Percentiles rank a stretch among this genome's conserved stretches.
These are phyloP conservation scores for Stenopsyche tienmushanensis DNA, from an alignment of 1,140 invertebrate genomes.

Conservation along the genomic window DNA sequence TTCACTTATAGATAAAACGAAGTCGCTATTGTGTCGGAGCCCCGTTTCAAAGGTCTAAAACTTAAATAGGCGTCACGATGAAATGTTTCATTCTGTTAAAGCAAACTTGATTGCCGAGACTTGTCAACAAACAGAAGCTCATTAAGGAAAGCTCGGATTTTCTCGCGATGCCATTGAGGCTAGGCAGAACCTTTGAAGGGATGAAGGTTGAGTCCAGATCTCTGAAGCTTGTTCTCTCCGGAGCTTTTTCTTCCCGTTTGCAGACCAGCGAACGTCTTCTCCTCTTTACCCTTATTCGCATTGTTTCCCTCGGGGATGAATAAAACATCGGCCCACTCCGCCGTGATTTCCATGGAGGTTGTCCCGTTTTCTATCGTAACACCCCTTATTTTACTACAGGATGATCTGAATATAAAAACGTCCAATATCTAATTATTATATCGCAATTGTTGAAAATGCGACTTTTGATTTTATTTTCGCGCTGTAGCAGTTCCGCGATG, in stretches of 20 bases:
- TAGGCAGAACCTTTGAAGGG: neutral
- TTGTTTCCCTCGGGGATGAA: conserved; percentile 27
- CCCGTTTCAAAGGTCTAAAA: too few relatives aligned
- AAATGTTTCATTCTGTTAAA: conserved; percentile 3
- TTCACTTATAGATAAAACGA: too few relatives aligned
- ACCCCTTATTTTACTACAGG: conserved; percentile 8
- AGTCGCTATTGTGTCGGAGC: too few relatives aligned
- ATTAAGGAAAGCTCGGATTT: conserved; percentile 20
- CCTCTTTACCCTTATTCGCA: conserved; percentile 13
- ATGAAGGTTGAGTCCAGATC: neutral
- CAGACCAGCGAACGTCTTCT: neutral
- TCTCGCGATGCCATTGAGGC: conserved; percentile 1
- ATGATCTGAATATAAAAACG: too few relatives aligned
- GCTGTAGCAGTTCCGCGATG: too few relatives aligned
- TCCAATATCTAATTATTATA: too few relatives aligned
- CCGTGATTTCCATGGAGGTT: conserved; percentile 31
- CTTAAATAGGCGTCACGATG: conserved; percentile 2
- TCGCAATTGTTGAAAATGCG: too few relatives aligned
- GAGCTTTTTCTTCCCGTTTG: conserved; percentile 9
- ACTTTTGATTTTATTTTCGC: too few relatives aligned
- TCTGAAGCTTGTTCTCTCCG: neutral
- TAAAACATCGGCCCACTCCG: conserved; percentile 28
- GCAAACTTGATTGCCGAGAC: conserved; percentile 4
- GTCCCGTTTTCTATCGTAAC: conserved; percentile 19
- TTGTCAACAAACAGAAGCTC: conserved; percentile 22